Evolutionary conservation across 2,888 invertebrate genomes (phyloP), one percentile per base, ranked within the genome.

Genomic region (Hemicrepidius hirtus): DNA sequence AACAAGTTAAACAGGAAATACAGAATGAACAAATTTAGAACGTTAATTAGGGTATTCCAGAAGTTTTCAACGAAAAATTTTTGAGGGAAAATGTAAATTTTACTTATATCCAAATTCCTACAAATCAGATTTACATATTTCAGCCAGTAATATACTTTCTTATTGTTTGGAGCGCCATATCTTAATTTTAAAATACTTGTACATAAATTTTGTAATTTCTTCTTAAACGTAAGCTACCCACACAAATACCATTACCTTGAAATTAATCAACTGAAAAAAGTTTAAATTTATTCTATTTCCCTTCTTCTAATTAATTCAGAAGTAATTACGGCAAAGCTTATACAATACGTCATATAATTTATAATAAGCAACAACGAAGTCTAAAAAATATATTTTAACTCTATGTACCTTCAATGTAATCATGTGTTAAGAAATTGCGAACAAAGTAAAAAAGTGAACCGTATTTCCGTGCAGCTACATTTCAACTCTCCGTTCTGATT

Each of bases 41-140:
- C 46, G 62, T 62, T 62, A 62, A 46, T 62, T 62, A 62, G n/a
- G 41, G 46, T 62, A 32, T 46, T 16, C 28, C 62, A 62, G 46
- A 62, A 62, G 62, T 62, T 62, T 46, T 28, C 40, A 7, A 46
- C 21, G 62, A 62, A 62, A 44, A 41, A 62, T 62, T 62, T 18
- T 62, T 44, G n/a, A 46, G 41, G 44, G 21, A 62, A 28, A 44
- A 62, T 62, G 62, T 41, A 41, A 62, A 41, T 62, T 53, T 24
- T 53, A 53, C 62, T 28, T 59, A 35, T 37, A 37, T 62, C 62
- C 13, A 46, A 44, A 62, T 44, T 62, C 46, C 18, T 46, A 44
- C 62, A 62, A 62, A 62, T 62, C 32, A 44, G 46, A 62, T 62
- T 62, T 62, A 44, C 62, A 62, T 62, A 20, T 46, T 46, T 53